These are phyloP conservation scores for Megaceryle maxima DNA, from an alignment of 2,113 vertebrate species.

Conservation along the genomic window DNA sequence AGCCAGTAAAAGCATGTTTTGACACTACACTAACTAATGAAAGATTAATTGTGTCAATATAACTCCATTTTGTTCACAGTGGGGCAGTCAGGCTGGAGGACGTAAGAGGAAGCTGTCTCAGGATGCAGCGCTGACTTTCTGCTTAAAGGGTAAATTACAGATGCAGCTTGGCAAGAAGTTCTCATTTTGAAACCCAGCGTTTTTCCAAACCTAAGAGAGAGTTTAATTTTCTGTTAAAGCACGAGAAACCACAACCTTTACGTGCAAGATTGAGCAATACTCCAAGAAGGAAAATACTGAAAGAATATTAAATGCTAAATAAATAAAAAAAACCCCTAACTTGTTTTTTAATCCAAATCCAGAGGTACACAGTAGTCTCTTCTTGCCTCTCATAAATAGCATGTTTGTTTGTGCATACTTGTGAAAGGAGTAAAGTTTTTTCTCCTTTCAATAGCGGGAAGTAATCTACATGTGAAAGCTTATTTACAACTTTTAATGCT, in stretches of 20 bases:
- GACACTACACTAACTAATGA: conserved; percentile 24
- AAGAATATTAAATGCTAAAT: not conserved
- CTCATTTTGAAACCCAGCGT: not conserved
- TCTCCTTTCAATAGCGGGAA: not conserved
- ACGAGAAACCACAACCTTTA: not conserved
- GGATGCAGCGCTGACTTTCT: not conserved
- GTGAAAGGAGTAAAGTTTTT: not conserved
- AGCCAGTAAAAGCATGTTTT: not conserved
- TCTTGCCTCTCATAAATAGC: not conserved
- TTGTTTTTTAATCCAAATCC: not conserved
- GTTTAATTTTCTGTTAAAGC: not conserved
- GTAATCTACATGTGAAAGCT: not conserved
- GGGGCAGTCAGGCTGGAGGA: conserved; percentile 6
- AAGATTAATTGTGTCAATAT: conserved; percentile 28
- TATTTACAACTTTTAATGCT: conserved; percentile 28
- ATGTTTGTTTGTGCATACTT: not conserved
- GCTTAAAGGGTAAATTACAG: not conserved
- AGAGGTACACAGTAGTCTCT: not conserved
- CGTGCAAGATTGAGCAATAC: not conserved
- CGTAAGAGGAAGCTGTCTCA: not conserved
- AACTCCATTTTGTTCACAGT: conserved; percentile 5
- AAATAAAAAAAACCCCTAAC: not conserved
- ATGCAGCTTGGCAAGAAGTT: not conserved
- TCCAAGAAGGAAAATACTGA: not conserved
- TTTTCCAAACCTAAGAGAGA: not conserved